These are phyloP conservation scores for Gymnothorax javanicus DNA, from an alignment of 2,797 vertebrate species.

Conservation along the genomic window DNA sequence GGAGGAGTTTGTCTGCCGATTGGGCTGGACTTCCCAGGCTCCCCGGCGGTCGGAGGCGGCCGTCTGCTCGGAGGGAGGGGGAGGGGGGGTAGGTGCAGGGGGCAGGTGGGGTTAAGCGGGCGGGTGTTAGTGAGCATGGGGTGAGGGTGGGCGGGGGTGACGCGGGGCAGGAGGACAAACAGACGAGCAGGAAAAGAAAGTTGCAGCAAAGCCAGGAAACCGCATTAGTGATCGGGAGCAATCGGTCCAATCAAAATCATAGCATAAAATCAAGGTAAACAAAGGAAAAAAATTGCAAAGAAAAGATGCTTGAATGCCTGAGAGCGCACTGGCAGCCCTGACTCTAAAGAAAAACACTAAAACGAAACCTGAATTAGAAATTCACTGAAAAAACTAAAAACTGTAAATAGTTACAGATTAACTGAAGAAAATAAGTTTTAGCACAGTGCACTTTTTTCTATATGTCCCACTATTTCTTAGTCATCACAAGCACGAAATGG, in stretches of 20 bases:
- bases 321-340: not conserved
- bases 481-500: not conserved
- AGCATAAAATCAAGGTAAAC: not conserved
- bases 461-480: not conserved
- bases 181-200: slow-evolving; percentile 58
- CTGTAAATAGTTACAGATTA: not conserved
- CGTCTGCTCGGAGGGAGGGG: slow-evolving; percentile 67
- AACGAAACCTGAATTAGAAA: not conserved
- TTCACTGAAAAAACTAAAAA: not conserved
- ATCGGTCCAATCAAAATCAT: slow-evolving; percentile 30
- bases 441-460: not conserved
- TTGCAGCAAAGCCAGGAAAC: slow-evolving; percentile 66
- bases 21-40: slow-evolving; percentile 96
- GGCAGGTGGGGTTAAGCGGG: slow-evolving; percentile 15
- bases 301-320: not conserved
- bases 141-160: slow-evolving; percentile 59
- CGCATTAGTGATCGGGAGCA: slow-evolving; percentile 54
- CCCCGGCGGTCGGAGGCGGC: slow-evolving; percentile 90
- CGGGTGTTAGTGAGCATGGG: slow-evolving; percentile 51
- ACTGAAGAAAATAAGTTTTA: not conserved
- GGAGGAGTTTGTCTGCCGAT: slow-evolving; percentile 94
- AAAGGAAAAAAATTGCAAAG: not conserved
- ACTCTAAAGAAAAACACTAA: not conserved
- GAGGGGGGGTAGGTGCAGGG: slow-evolving; percentile 32
- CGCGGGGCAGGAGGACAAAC: slow-evolving; percentile 67